These are phyloP conservation scores for Anser brachyrhynchus DNA, from an alignment of 2,113 vertebrate species.

Conservation along the genomic window DNA sequence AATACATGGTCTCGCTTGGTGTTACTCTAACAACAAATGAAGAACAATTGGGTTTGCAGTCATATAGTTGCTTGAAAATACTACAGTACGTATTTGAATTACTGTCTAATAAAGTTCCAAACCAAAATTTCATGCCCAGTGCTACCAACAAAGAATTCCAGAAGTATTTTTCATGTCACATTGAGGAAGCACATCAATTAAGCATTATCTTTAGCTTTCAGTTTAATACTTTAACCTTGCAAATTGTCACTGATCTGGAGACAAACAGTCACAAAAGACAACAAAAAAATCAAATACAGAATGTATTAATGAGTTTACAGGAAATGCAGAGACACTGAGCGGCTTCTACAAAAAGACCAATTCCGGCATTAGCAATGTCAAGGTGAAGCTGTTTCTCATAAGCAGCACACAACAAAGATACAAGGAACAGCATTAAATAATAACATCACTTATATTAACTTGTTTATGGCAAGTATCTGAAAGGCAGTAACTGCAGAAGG, in stretches of 20 bases:
- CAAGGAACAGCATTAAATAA: neutral
- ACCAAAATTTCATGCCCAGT: neutral
- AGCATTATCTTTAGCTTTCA: neutral
- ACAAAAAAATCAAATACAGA: neutral
- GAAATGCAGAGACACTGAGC: neutral
- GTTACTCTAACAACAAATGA: neutral
- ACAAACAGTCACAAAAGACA: neutral
- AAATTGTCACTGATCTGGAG: neutral
- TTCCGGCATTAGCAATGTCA: neutral
- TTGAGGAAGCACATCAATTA: neutral
- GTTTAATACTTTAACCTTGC: neutral
- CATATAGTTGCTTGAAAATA: neutral
- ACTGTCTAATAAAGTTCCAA: neutral
- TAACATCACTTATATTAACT: neutral
- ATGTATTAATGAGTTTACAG: neutral
- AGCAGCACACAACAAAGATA: neutral
- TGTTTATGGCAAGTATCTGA: neutral
- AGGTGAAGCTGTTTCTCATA: neutral
- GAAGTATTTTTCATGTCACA: neutral
- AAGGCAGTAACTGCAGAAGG: neutral
- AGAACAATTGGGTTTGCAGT: neutral
- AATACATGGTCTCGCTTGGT: neutral
- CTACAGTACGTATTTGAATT: neutral
- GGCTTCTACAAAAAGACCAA: fast-evolving
- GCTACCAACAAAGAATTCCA: neutral